phyloP scores from a whole-genome alignment of 1,140 invertebrate genomes.

The Cydia amplana region DNA sequence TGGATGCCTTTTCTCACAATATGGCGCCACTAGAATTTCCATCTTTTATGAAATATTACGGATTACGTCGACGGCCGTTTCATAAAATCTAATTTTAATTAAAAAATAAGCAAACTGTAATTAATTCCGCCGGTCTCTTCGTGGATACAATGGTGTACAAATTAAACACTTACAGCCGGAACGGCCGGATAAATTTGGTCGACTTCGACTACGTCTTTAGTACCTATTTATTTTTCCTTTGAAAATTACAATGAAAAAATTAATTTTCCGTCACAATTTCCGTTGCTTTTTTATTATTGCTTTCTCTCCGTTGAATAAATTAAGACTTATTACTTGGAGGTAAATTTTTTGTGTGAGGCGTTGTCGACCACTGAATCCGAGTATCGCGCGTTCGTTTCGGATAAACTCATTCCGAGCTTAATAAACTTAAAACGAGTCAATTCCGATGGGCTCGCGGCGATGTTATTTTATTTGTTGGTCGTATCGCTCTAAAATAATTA shows the following conservation, averaged over 20 bases:
- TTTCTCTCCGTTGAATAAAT: slow-evolving; percentile 37
- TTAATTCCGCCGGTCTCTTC: slow-evolving; percentile 56
- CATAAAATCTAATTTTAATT: slow-evolving; percentile 77
- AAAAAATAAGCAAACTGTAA: slow-evolving; percentile 73
- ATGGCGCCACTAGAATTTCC: slow-evolving; percentile 77
- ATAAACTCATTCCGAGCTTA: slow-evolving; percentile 63
- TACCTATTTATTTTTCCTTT: slow-evolving; percentile 49
- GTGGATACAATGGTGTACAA: slow-evolving; percentile 57
- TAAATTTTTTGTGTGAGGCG: slow-evolving; percentile 34
- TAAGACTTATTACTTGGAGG: slow-evolving; percentile 29
- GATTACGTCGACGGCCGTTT: slow-evolving; percentile 66
- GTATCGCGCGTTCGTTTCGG: slow-evolving; percentile 32
- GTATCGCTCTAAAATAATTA: slow-evolving; percentile 69
- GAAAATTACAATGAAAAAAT: slow-evolving; percentile 46
- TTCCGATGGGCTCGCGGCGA: slow-evolving; percentile 55
- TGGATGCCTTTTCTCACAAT: slow-evolving; percentile 76
- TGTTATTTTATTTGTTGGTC: slow-evolving; percentile 68
- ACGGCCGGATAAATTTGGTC: slow-evolving; percentile 47
- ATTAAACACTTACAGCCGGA: slow-evolving; percentile 56
- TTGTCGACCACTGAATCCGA: slow-evolving; percentile 39
- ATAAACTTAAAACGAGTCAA: slow-evolving; percentile 67
- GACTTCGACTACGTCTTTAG: slow-evolving; percentile 43
- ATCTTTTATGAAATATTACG: slow-evolving; percentile 78
- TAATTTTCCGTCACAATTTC: slow-evolving; percentile 38
- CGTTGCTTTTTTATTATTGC: slow-evolving; percentile 28